Evolutionary conservation across 2,113 vertebrate genomes (phyloP), one percentile per base, ranked within the genome.

Genomic region (Pedionomus torquatus): DNA sequence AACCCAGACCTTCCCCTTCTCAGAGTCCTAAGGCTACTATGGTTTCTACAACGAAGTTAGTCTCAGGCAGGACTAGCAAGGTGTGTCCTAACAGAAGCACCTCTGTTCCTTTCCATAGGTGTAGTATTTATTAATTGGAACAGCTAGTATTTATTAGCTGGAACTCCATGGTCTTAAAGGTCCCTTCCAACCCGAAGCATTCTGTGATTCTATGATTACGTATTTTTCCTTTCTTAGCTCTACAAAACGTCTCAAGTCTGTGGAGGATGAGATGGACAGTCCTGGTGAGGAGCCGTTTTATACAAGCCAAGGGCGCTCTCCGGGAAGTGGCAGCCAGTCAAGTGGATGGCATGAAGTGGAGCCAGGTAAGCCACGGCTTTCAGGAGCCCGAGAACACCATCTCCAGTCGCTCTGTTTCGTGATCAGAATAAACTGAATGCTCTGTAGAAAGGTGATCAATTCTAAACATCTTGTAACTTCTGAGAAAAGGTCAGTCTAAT

Each of bases 191-290:
- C 52, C 9, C 10, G 52, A 28, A 30, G 26, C 28, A 30, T 54
- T 54, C 52, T 54, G 17, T 30, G 28, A 30, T 54, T 54, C 52
- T 30, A 54, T 54, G 15, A 30, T 28, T 4, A 0, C 1, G 33
- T 61, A 17, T 11, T 72, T 89, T 72, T 88, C 17, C 48, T n/a
- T 85, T 97, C 95, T 39, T 97, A 99, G 99, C 98, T 99, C 99
- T 93, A 99, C 99, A 55, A 99, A 99, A 98, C 99, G 99, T 98
- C 99, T 99, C 98, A 99, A 99, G 98, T 99, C 99, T 97, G 99
- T 99, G 98, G 99, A 99, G 98, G 99, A 99, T 88, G 99, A 99
- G 90, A 99, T 99, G 98, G 99, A 99, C 98, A 99, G 99, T 97
- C 99, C 99, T 28, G 99, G 99, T 23, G 99, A 99, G 97, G 99